These are phyloP conservation scores for Anarsia innoxiella DNA, from an alignment of 2,888 invertebrate species.

Conservation along the genomic window DNA sequence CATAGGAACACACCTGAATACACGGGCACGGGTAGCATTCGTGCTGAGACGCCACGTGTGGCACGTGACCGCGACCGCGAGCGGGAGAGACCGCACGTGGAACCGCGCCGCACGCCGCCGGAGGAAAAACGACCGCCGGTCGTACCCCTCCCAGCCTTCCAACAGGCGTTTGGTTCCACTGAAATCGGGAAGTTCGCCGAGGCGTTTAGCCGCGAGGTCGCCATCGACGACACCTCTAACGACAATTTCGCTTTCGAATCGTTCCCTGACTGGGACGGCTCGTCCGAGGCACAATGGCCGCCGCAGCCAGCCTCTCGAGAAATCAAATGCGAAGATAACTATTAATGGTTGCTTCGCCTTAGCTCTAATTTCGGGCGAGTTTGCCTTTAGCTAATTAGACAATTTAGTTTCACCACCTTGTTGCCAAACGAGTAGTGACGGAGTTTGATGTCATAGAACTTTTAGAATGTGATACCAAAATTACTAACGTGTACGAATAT, in stretches of 20 bases:
- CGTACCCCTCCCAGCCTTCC: conserved; percentile 86
- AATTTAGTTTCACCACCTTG: conserved; percentile 70
- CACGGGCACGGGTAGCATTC: conserved; percentile 24
- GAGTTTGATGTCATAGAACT: conserved; percentile 55
- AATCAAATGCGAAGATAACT: conserved; percentile 68
- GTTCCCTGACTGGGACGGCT: conserved; percentile 60
- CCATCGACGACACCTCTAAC: conserved; percentile 46
- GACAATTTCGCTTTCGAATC: conserved; percentile 60
- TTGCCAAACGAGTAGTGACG: conserved; percentile 69
- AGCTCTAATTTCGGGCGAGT: conserved; percentile 51
- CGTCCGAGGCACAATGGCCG: conserved; percentile 56
- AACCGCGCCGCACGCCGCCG: conserved; percentile 42
- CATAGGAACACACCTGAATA: conserved; percentile 38
- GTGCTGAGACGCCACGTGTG: conserved; percentile 25
- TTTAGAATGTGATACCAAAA: conserved; percentile 65
- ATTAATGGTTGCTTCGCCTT: conserved; percentile 46
- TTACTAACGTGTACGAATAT: conserved; percentile 55
- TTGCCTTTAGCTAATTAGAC: conserved; percentile 65
- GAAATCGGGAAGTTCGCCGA: conserved; percentile 90
- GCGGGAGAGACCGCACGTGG: conserved; percentile 35
- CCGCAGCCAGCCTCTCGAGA: conserved; percentile 53
- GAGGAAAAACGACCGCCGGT: conserved; percentile 56
- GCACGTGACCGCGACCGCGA: conserved; percentile 30
- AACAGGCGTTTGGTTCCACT: conserved; percentile 90
- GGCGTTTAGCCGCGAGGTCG: conserved; percentile 78